Evolutionary conservation across 2,113 vertebrate species (phyloP).

Genomic region (Sprattus sprattus): DNA sequence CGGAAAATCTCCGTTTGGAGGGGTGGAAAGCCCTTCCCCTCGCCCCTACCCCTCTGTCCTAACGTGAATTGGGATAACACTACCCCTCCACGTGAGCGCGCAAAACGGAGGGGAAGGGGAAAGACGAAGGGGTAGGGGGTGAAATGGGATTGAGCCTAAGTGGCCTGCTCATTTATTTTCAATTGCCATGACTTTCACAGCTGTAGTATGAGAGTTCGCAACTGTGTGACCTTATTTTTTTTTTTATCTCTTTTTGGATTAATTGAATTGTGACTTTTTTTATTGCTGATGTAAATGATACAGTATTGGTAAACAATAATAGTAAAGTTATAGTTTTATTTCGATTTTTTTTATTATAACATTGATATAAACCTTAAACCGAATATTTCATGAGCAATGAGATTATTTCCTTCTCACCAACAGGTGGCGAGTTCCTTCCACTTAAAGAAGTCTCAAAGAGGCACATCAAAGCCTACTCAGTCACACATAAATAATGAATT

Average conservation of each 20-base stretch:
- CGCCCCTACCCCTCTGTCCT: no score
- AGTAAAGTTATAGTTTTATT: no score
- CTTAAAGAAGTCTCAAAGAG: slow-evolving; percentile 33
- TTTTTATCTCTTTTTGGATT: not conserved
- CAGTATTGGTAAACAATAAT: no score
- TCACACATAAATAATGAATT: slow-evolving; percentile 64
- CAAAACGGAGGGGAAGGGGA: no score
- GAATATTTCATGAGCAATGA: not conserved
- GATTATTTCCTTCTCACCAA: slow-evolving; percentile 39
- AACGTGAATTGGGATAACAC: no score
- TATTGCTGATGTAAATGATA: not conserved
- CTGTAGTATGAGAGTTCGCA: not conserved
- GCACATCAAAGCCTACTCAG: slow-evolving; percentile 61
- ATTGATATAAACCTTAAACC: not conserved
- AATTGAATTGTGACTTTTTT: not conserved
- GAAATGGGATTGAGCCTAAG: no score
- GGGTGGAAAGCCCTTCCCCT: no score
- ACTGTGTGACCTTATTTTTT: not conserved
- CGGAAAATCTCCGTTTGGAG: no score
- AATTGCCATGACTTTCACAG: not conserved
- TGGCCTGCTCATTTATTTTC: not conserved
- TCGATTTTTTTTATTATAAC: no score
- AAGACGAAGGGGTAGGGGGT: no score
- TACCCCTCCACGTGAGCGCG: no score
- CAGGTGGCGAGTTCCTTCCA: slow-evolving; percentile 54